Conservation (phyloP, 2,888 invertebrate species). For the Allygus modestus region DNA sequence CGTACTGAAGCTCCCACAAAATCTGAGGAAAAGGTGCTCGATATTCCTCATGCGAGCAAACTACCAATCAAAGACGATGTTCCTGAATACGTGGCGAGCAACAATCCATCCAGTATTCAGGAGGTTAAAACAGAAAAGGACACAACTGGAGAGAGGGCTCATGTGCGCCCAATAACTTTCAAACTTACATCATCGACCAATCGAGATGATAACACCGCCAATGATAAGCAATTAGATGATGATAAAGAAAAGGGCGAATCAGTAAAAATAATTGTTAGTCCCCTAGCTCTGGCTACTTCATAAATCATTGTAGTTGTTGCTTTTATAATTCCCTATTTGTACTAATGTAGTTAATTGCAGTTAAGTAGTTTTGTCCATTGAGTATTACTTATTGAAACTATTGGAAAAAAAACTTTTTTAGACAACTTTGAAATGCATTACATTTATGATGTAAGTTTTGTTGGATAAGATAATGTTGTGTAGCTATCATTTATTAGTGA, state of each 20-base stretch:
- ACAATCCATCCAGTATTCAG: not conserved
- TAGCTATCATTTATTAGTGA: too few species aligned
- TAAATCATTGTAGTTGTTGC: not conserved
- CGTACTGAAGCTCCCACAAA: not conserved
- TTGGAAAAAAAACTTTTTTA: too few species aligned
- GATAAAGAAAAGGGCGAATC: constrained; percentile 8
- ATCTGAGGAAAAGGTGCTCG: constrained; percentile 1
- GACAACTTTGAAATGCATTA: too few species aligned
- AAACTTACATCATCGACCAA: constrained; percentile 12
- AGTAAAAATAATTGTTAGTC: constrained; percentile 10
- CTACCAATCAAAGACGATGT: constrained; percentile 3
- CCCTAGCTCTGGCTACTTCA: not conserved
- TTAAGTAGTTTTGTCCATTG: too few species aligned
- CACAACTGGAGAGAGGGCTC: not conserved
- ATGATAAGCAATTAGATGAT: constrained; percentile 6
- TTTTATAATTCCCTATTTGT: too few species aligned
- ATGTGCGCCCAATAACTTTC: not conserved
- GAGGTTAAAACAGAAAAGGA: not conserved
- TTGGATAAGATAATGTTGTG: too few species aligned
- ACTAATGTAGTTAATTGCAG: too few species aligned
- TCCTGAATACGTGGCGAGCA: not conserved
- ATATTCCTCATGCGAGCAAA: constrained; percentile 7
- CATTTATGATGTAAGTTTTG: too few species aligned
- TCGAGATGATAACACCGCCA: not conserved
- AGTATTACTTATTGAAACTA: too few species aligned